phyloP scores from a whole-genome alignment of 2,888 invertebrate genomes.

The Mimumesa dahlbomi region DNA sequence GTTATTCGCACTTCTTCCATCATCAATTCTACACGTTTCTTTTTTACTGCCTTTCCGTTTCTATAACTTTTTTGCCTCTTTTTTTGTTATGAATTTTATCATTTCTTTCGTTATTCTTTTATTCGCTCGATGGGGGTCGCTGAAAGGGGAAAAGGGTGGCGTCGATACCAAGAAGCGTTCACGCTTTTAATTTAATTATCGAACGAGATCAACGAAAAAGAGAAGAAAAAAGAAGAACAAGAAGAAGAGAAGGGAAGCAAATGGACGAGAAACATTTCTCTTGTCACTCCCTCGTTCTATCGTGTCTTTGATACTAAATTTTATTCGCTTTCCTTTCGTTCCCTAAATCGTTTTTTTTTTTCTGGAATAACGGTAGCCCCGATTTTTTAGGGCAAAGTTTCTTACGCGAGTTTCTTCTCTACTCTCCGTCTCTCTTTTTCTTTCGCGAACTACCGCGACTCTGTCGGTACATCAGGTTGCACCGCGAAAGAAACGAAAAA shows the following conservation, averaged over 20 bases:
- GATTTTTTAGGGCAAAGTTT: background rate
- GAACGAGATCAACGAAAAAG: conserved; percentile 1
- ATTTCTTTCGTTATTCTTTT: conserved; percentile 5
- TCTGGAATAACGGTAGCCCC: background rate
- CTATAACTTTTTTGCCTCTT: conserved; percentile 13
- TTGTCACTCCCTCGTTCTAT: background rate
- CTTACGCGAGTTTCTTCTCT: too few relatives aligned
- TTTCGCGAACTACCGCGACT: background rate
- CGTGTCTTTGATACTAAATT: background rate
- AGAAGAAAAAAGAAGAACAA: background rate
- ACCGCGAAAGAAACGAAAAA: background rate
- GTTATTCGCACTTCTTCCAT: conserved; percentile 19
- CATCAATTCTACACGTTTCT: background rate
- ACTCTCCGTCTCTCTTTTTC: background rate
- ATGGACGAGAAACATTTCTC: background rate
- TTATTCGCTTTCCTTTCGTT: background rate
- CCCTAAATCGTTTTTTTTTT: background rate
- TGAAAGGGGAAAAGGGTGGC: conserved; percentile 52
- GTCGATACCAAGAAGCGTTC: conserved; percentile 58
- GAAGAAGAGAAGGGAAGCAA: background rate
- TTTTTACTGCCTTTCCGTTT: background rate
- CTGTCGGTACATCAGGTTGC: conserved; percentile 9
- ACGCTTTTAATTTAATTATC: conserved; percentile 31
- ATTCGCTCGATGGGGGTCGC: conserved; percentile 36
- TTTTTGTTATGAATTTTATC: conserved; percentile 4